Base-by-base conservation (phyloP, 2,113 vertebrate species). In the Butastur rufipennis region DNA sequence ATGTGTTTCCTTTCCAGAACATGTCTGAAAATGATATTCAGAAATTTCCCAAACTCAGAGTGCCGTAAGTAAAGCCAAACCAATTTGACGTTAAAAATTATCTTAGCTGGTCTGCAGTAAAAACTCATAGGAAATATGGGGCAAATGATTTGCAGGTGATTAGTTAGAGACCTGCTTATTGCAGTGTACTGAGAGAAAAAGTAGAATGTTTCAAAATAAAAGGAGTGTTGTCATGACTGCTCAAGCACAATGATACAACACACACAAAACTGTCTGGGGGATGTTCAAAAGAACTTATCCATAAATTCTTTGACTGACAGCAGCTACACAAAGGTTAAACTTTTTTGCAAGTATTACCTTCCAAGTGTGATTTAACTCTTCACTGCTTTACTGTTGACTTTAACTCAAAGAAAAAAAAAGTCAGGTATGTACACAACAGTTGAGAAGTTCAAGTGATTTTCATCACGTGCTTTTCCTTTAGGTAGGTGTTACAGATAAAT, bases 21-120 rank as follows among this genome's bases (percentile, higher is more conserved):
- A 98, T 99, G 98, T 99, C 98, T 55, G 99, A 99, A 55, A 99
- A 98, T 45, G 99, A 99, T 94, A 98, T 99, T 43, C 99, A 99
- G 97, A 99, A 98, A 91, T 99, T 99, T 88, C 99, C 99, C 38
- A 99, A 99, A 94, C 97, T 99, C 88, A 98, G 98, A 65, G 97
- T 99, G n/a, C 99, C 99, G 99, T 99, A 96, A 99, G 99, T 99
- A 98, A 84, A 93, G 42, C 17, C 34, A 62, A 84, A 65, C 4
- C 32, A 42, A 58, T 77, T 62, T 31, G 47, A 55, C 18, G 16
- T 14, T 59, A 55, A 71, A 53, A 74, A 8, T 25, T 34, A 11
- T 43, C 48, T 58, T 12, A 73, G 52, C 11, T 88, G 34, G 13
- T 82, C 68, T 70, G 72, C 68, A 89, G n/a, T 50, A 63, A 86